A percentile compares a stretch with the other conserved stretches of the same genome.
These are phyloP conservation scores for Rhagium mordax DNA, from an alignment of 2,888 invertebrate genomes.

Conservation along the genomic window DNA sequence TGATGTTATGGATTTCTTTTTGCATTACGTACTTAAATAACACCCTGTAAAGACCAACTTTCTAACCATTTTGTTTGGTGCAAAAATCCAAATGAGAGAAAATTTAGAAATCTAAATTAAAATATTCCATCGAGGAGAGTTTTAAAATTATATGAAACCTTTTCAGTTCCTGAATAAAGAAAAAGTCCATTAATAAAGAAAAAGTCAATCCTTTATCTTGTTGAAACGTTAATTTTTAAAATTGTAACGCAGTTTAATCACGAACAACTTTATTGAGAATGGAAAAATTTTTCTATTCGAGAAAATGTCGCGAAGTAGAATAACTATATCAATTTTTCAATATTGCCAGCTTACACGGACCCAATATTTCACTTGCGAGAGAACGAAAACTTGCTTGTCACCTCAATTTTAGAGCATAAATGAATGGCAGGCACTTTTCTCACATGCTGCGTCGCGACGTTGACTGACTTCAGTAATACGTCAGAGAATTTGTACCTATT, in stretches of 20 bases:
- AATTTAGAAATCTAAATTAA: neutral
- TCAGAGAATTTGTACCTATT: constrained; percentile 33
- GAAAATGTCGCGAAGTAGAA: constrained; percentile 11
- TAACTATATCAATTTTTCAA: constrained; percentile 35
- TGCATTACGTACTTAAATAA: too few species aligned
- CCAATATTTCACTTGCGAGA: constrained; percentile 30
- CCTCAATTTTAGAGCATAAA: constrained; percentile 34
- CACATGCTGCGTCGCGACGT: constrained; percentile 25
- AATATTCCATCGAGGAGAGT: neutral
- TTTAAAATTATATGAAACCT: neutral
- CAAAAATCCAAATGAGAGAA: too few species aligned
- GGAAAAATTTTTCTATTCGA: constrained; percentile 4
- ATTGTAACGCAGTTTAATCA: neutral
- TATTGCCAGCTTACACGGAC: constrained; percentile 22
- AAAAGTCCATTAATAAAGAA: neutral
- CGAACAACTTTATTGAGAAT: constrained; percentile 2
- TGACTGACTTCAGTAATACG: constrained; percentile 34
- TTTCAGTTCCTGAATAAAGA: neutral
- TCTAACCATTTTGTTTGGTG: too few species aligned
- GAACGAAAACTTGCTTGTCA: constrained; percentile 32
- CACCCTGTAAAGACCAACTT: too few species aligned
- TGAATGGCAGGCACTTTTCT: constrained; percentile 38
- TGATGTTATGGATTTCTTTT: too few species aligned
- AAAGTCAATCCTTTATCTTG: neutral
- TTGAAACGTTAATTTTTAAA: neutral